Evolutionary conservation across 2,888 invertebrate genomes (phyloP).

Genomic region (Drosophila cracens): DNA sequence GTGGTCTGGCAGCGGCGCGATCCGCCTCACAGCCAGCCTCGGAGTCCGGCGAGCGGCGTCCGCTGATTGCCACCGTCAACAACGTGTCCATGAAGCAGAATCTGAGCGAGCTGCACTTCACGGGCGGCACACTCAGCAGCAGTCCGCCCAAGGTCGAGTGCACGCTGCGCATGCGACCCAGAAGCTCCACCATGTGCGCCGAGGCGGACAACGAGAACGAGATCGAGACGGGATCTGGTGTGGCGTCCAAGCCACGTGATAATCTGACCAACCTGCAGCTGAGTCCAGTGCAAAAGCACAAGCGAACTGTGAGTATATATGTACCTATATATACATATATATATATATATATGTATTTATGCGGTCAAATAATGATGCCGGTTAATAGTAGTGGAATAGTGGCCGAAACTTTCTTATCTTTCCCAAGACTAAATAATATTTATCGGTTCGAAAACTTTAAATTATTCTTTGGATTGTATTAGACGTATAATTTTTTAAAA

Average conservation of each 20-base stretch:
- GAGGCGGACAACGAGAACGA: constrained; percentile 48
- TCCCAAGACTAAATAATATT: neutral
- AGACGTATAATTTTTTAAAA: too few species aligned
- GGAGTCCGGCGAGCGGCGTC: constrained; percentile 42
- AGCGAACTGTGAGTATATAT: constrained; percentile 72
- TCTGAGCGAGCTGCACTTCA: constrained; percentile 82
- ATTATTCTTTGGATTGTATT: too few species aligned
- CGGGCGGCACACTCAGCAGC: constrained; percentile 59
- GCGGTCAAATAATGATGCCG: neutral
- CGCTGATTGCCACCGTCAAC: constrained; percentile 73
- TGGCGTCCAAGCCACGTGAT: constrained; percentile 40
- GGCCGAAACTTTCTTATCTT: neutral
- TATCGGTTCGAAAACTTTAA: too few species aligned
- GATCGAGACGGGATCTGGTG: constrained; percentile 4
- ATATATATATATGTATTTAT: neutral
- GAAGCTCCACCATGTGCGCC: constrained; percentile 81
- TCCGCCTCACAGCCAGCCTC: constrained; percentile 52
- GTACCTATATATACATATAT: neutral
- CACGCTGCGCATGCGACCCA: constrained; percentile 76
- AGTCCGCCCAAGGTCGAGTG: constrained; percentile 72
- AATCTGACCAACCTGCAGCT: constrained; percentile 67
- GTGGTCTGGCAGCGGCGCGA: constrained; percentile 22
- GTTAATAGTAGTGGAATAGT: neutral
- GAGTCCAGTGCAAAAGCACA: constrained; percentile 80
- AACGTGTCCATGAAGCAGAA: constrained; percentile 83